A percentile compares a stretch with the other conserved stretches of the same genome.
Evolutionary conservation across 2,113 vertebrate species (phyloP).

Genomic region (Calyptommatus sinebrachiatus): DNA sequence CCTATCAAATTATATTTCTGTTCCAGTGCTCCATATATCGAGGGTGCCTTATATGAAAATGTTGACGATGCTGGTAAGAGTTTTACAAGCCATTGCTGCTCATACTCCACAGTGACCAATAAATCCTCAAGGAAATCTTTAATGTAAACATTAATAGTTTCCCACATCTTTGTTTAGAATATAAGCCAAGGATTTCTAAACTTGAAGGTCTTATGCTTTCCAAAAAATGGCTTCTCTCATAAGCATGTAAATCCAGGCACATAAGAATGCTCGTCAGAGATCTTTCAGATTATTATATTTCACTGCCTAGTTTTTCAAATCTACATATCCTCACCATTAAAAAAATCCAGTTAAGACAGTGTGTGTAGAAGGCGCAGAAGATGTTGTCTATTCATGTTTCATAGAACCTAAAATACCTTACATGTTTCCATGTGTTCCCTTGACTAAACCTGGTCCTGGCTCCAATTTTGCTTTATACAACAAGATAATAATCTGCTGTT

Average conservation of each 20-base stretch:
- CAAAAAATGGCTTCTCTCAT: constrained; percentile 75
- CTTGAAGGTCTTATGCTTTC: constrained; percentile 77
- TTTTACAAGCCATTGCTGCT: constrained; percentile 65
- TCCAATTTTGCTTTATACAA: too few species aligned
- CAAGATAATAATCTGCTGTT: too few species aligned
- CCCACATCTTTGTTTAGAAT: constrained; percentile 86
- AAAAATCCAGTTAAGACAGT: constrained; percentile 11
- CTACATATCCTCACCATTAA: neutral
- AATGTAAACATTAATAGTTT: constrained; percentile 85
- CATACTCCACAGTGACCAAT: constrained; percentile 65
- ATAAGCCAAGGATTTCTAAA: constrained; percentile 81
- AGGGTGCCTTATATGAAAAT: constrained; percentile 55
- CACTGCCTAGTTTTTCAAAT: constrained; percentile 9
- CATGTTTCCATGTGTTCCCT: too few species aligned
- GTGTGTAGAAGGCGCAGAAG: constrained; percentile 12
- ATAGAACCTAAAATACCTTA: neutral
- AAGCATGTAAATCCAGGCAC: constrained; percentile 68
- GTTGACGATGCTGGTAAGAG: constrained; percentile 52
- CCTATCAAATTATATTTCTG: constrained; percentile 10
- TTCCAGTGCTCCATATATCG: constrained; percentile 43
- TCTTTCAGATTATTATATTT: constrained; percentile 47
- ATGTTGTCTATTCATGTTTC: neutral
- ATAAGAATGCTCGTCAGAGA: constrained; percentile 50
- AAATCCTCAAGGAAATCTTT: constrained; percentile 75
- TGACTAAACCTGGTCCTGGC: too few species aligned